Base-by-base conservation (phyloP, 1,140 invertebrate species). In the Epicauta chinensis region DNA sequence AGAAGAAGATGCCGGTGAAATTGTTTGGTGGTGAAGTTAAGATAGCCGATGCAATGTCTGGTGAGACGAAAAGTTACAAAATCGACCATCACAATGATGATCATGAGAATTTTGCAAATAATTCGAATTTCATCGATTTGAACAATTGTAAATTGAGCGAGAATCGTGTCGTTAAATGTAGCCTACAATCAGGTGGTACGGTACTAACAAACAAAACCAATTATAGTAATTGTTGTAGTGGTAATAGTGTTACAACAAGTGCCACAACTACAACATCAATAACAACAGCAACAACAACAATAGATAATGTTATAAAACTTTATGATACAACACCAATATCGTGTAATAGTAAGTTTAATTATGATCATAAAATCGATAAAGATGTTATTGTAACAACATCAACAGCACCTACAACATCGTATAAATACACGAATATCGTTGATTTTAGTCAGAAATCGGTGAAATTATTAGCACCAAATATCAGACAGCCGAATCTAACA, bases 21-120 rank as follows among this genome's bases (percentile, higher is more conserved):
- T 78, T 88, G 75, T 89, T 87, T 70, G 86, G 86, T 1, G 86
- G 85, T 1, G 82, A 88, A 73, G 85, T 88, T 0, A 81, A 84
- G 64, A 86, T 88, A 48, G 70, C 64, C 59, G 2, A 34, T 12
- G 32, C 32, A 34, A 34, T 23, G 7, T 23, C 23, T 23, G 81
- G 81, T 5, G 82, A 84, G 53, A 81, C 79, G 0, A 86, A 83
- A 38, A 86, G 82, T 1, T 77, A 86, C 70, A 77, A 81, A 39
- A 86, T 87, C 56, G 84, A 87, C 59, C 23, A 23, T 23, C 23
- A 3, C 4, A 2, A 23, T 23, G 77, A 78, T 1, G 62, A 67
- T 47, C 56, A 63, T 3, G 51, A 59, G 11, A 52, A 51, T 35
- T 56, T 46, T 14, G 7, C 23, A 7, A 23, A 23, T 23, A 52